phyloP scores from a whole-genome alignment of 2,797 vertebrate species.

The Prunella strophiata region DNA sequence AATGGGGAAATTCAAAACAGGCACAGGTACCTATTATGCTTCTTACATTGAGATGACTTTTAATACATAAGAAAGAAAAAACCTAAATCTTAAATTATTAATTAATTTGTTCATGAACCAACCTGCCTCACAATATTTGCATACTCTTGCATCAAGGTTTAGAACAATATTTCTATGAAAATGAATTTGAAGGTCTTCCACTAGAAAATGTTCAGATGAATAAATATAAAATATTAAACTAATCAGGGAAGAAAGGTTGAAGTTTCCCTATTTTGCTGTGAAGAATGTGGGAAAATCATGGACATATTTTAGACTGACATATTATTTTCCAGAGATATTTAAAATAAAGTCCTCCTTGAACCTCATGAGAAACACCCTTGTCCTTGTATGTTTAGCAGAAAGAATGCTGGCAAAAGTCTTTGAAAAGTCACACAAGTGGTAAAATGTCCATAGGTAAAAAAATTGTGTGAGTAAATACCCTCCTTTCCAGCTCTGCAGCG shows the following conservation, averaged over 20 bases:
- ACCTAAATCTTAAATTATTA: neutral
- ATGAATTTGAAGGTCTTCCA: neutral
- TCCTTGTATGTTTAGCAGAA: constrained; percentile 14
- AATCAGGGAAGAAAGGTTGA: neutral
- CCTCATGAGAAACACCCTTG: neutral
- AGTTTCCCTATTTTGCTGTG: neutral
- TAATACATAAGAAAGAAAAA: neutral
- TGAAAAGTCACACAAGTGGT: neutral
- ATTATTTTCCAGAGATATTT: constrained; percentile 21
- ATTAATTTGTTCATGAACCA: neutral
- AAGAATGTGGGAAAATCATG: constrained; percentile 33
- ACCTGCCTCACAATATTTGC: neutral
- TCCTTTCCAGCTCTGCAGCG: neutral
- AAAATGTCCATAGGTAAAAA: neutral
- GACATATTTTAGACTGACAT: neutral
- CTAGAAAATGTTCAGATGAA: neutral
- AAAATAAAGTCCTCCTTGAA: neutral
- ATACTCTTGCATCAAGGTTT: neutral
- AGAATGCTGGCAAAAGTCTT: neutral
- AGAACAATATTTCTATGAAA: neutral
- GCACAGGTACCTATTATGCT: neutral
- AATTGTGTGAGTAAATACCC: neutral
- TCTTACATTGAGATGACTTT: neutral
- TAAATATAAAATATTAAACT: constrained; percentile 11
- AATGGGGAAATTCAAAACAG: neutral